Evolutionary conservation across 2,888 invertebrate genomes (phyloP).

Genomic region (Ditula angustiorana): DNA sequence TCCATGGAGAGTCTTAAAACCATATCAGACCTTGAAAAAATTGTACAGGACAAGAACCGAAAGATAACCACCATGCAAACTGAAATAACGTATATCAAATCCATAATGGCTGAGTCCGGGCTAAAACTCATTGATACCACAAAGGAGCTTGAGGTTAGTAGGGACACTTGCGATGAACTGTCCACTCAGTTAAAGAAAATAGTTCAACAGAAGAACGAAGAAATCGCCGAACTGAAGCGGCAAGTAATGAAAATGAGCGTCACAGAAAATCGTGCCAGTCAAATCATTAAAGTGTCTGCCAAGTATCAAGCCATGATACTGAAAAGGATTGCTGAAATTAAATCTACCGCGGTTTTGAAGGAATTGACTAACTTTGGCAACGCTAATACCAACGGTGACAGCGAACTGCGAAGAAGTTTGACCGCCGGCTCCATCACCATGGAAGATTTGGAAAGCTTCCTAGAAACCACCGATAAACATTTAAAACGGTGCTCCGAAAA

Average conservation of each 20-base stretch:
- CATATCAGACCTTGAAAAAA: slow-evolving; percentile 76
- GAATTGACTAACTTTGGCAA: slow-evolving; percentile 77
- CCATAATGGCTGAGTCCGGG: slow-evolving; percentile 75
- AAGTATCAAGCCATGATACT: slow-evolving; percentile 79
- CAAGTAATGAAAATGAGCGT: slow-evolving; percentile 73
- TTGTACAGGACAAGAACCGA: slow-evolving; percentile 74
- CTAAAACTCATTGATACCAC: slow-evolving; percentile 69
- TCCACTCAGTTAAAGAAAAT: slow-evolving; percentile 75
- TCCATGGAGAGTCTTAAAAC: slow-evolving; percentile 73
- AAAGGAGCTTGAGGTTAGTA: slow-evolving; percentile 70
- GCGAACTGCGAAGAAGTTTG: slow-evolving; percentile 65
- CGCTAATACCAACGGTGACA: slow-evolving; percentile 58
- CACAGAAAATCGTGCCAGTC: slow-evolving; percentile 71
- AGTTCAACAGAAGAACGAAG: slow-evolving; percentile 76
- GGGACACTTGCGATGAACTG: slow-evolving; percentile 71
- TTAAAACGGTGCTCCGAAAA: slow-evolving; percentile 72
- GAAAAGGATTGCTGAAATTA: slow-evolving; percentile 76
- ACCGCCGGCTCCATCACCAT: slow-evolving; percentile 72
- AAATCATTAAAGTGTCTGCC: slow-evolving; percentile 78
- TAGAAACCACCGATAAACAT: slow-evolving; percentile 77
- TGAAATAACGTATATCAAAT: slow-evolving; percentile 71
- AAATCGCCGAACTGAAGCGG: slow-evolving; percentile 73
- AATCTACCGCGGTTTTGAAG: slow-evolving; percentile 72
- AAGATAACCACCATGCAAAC: slow-evolving; percentile 72
- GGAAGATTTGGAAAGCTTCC: slow-evolving; percentile 78